Evolutionary conservation across 2,888 invertebrate species (phyloP).

Genomic region (Steinernema carpocapsae): DNA sequence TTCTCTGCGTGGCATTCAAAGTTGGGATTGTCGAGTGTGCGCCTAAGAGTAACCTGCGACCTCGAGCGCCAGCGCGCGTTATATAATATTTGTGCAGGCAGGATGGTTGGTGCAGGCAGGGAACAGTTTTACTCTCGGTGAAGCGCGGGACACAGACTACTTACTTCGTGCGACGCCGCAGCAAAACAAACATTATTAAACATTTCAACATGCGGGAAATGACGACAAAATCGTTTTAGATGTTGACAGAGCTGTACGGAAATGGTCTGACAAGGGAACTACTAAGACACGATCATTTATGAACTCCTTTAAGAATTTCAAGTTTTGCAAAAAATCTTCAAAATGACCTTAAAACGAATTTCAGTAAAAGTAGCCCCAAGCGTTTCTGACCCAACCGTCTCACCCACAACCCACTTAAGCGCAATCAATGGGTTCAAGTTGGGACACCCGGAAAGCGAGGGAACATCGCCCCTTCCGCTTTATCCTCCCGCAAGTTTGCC

Average conservation of each 20-base stretch:
- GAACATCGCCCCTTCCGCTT: too few species aligned
- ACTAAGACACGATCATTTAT: background rate
- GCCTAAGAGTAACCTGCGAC: conserved; percentile 10
- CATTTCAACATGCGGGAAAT: background rate
- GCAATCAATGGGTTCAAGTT: background rate
- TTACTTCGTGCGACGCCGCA: conserved; percentile 8
- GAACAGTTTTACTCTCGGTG: background rate
- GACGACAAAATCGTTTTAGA: background rate
- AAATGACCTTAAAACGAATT: background rate
- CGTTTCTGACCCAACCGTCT: too few species aligned
- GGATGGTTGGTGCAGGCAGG: background rate
- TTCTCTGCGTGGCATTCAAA: background rate
- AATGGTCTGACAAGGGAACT: background rate
- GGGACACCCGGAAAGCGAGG: too few species aligned
- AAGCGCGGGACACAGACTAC: background rate
- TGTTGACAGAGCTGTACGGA: background rate
- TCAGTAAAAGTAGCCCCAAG: background rate
- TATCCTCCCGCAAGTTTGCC: too few species aligned
- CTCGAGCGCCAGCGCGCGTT: conserved; percentile 7
- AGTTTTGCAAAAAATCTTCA: background rate
- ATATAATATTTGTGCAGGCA: conserved; percentile 13
- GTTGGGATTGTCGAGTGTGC: background rate
- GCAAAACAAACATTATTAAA: conserved; percentile 22
- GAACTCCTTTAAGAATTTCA: background rate
- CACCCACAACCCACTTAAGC: background rate